Percentiles rank a stretch among this genome's conserved stretches.
Evolutionary conservation across 2,888 invertebrate genomes (phyloP).

Genomic region (Hypomecis punctinalis): DNA sequence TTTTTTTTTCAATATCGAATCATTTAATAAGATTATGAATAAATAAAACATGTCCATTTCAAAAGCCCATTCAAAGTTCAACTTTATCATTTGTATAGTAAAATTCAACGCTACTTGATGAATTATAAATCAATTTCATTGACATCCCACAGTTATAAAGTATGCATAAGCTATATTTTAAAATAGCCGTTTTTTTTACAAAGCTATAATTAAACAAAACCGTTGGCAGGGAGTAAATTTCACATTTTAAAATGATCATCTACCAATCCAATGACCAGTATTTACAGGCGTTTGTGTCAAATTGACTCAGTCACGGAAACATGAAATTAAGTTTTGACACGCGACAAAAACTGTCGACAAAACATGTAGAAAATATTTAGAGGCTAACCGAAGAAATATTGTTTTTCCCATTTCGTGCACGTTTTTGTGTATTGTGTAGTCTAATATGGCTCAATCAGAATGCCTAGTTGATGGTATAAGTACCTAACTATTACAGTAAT

Average conservation of each 20-base stretch:
- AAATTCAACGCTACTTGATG: background rate
- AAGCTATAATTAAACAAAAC: slow-evolving; percentile 14
- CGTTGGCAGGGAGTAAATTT: slow-evolving; percentile 10
- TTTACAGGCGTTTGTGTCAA: slow-evolving; percentile 56
- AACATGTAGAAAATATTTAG: slow-evolving; percentile 35
- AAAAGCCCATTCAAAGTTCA: no score
- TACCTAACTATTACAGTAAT: no score
- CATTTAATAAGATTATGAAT: no score
- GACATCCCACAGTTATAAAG: slow-evolving; percentile 9
- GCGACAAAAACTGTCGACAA: slow-evolving; percentile 48
- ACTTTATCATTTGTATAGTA: no score
- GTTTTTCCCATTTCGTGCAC: no score
- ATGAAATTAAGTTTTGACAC: slow-evolving; percentile 48
- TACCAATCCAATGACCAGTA: slow-evolving; percentile 50
- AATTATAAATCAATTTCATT: slow-evolving; percentile 1
- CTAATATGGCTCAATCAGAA: no score
- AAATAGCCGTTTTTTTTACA: slow-evolving; percentile 11
- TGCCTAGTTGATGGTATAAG: no score
- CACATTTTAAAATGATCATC: slow-evolving; percentile 46
- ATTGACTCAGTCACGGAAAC: slow-evolving; percentile 55
- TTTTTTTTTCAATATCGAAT: no score
- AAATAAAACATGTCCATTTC: no score
- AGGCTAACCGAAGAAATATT: slow-evolving; percentile 27
- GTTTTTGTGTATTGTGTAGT: no score
- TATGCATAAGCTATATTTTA: slow-evolving; percentile 12